These are phyloP conservation scores for Selene dorsalis DNA, from an alignment of 2,797 vertebrate species.

Conservation along the genomic window DNA sequence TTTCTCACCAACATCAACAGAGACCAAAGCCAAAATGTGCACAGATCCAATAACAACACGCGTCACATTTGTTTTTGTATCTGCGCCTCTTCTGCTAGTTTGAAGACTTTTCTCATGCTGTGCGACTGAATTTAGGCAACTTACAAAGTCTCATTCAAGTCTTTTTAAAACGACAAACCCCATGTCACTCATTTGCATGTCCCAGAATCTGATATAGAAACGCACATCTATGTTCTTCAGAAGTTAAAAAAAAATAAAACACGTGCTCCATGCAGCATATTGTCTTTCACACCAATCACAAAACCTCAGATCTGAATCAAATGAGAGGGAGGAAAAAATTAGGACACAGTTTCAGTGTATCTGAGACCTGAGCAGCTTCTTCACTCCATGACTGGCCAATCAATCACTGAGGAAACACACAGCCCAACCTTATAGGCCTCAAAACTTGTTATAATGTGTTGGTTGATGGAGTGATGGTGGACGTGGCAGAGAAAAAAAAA, in stretches of 20 bases:
- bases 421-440: constrained; percentile 26
- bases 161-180: constrained; percentile 15
- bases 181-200: constrained; percentile 40
- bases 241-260: constrained; percentile 25
- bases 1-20: constrained; percentile 25
- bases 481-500: neutral
- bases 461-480: constrained; percentile 20
- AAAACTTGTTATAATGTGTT: constrained; percentile 21
- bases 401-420: constrained; percentile 48
- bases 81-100: constrained; percentile 13
- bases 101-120: constrained; percentile 48
- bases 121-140: constrained; percentile 17
- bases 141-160: constrained; percentile 13
- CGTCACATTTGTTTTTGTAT: constrained; percentile 6
- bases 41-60: constrained; percentile 27
- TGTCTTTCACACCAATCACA: constrained; percentile 1
- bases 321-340: constrained; percentile 3
- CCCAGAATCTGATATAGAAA: constrained; percentile 39
- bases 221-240: neutral
- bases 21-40: constrained; percentile 13
- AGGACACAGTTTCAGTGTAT: constrained; percentile 33
- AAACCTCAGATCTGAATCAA: constrained; percentile 34
- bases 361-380: constrained; percentile 15
- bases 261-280: neutral
- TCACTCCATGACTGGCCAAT: constrained; percentile 26